Conservation (phyloP, 2,113 vertebrate species). For the Phylloscopus whistleri region DNA sequence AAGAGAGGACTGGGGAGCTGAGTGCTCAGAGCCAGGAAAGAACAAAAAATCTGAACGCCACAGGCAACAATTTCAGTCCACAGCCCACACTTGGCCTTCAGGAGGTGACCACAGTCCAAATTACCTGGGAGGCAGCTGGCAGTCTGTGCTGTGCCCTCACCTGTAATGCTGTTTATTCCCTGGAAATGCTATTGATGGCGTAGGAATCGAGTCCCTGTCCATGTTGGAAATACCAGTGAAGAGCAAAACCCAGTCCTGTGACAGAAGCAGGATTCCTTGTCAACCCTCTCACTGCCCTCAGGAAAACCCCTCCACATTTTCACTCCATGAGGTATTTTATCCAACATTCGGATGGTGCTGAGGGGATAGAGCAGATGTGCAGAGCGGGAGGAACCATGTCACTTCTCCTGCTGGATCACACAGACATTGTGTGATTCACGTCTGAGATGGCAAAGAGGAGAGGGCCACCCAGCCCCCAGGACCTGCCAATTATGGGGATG, state of each 20-base stretch:
- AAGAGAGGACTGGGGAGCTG: neutral
- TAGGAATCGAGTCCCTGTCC: neutral
- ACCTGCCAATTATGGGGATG: neutral
- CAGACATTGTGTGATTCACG: rapidly evolving
- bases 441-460: neutral
- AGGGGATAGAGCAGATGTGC: neutral
- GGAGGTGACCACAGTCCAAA: neutral
- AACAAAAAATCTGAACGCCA: neutral
- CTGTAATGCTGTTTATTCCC: neutral
- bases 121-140: neutral
- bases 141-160: neutral
- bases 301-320: neutral
- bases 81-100: neutral
- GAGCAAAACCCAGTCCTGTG: neutral
- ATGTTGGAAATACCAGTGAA: neutral
- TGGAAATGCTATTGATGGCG: neutral
- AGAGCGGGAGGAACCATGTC: neutral
- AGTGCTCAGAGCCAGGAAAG: neutral
- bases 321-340: neutral
- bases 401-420: neutral
- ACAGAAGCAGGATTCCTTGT: neutral
- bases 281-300: neutral
- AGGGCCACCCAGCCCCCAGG: neutral
- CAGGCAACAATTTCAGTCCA: neutral
- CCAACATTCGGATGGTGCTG: neutral